Conservation (phyloP, 1,140 invertebrate species). For the Diabrotica undecimpunctata region DNA sequence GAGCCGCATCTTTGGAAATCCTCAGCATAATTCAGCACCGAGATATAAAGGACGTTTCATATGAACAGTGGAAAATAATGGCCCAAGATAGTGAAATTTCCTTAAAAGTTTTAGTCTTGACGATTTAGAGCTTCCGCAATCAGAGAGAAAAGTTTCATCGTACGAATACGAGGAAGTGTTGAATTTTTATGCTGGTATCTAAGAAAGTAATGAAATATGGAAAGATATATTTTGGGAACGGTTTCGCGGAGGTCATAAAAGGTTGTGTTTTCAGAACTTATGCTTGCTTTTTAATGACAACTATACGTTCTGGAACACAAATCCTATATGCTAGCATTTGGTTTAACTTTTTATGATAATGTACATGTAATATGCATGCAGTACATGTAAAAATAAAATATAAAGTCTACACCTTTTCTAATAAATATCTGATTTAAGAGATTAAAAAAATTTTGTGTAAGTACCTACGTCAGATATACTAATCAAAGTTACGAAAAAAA, state of each 20-base stretch:
- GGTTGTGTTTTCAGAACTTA: not conserved
- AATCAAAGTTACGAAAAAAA: no score
- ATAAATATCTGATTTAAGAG: no score
- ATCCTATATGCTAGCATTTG: no score
- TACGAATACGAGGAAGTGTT: conserved; percentile 12
- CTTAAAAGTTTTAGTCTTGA: conserved; percentile 9
- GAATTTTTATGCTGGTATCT: conserved; percentile 15
- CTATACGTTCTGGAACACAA: no score
- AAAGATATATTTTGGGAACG: not conserved
- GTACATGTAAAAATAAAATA: no score
- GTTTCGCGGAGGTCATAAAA: conserved; percentile 5
- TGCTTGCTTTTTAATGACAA: no score
- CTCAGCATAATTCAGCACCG: not conserved
- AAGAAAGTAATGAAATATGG: conserved; percentile 12
- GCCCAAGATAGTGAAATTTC: conserved; percentile 15
- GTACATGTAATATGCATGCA: no score
- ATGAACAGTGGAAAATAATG: conserved; percentile 9
- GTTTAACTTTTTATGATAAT: no score
- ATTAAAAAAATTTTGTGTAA: no score
- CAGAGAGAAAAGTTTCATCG: conserved; percentile 11
- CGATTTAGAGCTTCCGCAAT: conserved; percentile 16
- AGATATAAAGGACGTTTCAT: not conserved
- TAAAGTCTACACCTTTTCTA: no score
- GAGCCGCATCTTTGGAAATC: not conserved
- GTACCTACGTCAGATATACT: no score